A percentile compares a stretch with the other conserved stretches of the same genome.
Conservation (phyloP, 2,888 invertebrate species). For the Orthonevra nobilis region DNA sequence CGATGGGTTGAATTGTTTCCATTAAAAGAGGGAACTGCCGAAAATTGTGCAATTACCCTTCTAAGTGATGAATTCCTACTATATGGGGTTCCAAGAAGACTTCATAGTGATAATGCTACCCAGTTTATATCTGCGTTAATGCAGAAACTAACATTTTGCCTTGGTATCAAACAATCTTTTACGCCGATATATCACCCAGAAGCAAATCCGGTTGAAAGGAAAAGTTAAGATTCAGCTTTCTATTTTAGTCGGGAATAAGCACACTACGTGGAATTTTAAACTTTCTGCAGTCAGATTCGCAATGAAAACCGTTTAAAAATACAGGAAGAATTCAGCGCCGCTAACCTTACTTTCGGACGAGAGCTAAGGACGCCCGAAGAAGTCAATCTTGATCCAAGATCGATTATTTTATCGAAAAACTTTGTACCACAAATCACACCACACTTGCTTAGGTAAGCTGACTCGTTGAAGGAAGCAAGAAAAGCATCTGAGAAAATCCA, state of each 20-base stretch:
- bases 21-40: conserved; percentile 72
- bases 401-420: conserved; percentile 27
- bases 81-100: conserved; percentile 74
- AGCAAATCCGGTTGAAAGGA: conserved; percentile 61
- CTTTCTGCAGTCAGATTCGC: conserved; percentile 3
- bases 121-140: conserved; percentile 75
- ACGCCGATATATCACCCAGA: conserved; percentile 63
- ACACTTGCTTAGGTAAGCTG: conserved; percentile 26
- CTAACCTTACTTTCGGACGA: conserved; percentile 3
- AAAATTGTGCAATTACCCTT: conserved; percentile 72
- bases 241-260: conserved; percentile 2
- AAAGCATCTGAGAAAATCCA: conserved; percentile 34
- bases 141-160: no score
- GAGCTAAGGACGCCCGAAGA: conserved; percentile 16
- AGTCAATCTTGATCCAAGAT: conserved; percentile 16
- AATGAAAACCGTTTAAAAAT: conserved; percentile 7
- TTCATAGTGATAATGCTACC: conserved; percentile 76
- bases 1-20: conserved; percentile 74
- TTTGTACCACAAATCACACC: conserved; percentile 45
- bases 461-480: conserved; percentile 32
- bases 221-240: conserved; percentile 39
- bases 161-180: no score
- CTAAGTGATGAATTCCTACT: conserved; percentile 75
- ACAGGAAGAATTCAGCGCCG: not conserved
- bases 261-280: conserved; percentile 10